Conservation (phyloP, 2,797 vertebrate genomes). For the Enteromius fasciolatus region DNA sequence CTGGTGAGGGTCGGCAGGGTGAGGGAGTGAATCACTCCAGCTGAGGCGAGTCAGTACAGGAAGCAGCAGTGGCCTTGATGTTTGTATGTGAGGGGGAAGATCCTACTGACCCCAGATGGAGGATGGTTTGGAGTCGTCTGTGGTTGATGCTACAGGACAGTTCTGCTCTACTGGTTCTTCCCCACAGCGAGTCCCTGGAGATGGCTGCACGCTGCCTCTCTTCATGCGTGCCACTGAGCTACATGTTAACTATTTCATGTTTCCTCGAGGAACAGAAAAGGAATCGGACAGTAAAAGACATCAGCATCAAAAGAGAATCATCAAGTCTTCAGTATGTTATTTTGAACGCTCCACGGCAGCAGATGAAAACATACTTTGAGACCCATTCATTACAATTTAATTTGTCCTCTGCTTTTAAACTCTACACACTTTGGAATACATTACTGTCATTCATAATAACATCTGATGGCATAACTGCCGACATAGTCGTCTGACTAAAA, state of each 20-base stretch:
- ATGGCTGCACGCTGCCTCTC: neutral
- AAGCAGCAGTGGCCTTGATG: conserved; percentile 33
- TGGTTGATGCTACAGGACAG: conserved; percentile 45
- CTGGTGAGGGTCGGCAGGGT: conserved; percentile 16
- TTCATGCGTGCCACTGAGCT: conserved; percentile 29
- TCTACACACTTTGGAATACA: neutral
- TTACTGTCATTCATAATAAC: neutral
- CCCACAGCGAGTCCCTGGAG: conserved; percentile 44
- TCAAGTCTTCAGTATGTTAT: conserved; percentile 3
- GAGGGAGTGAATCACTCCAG: conserved; percentile 44
- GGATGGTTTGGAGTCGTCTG: conserved; percentile 26
- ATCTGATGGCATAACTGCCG: neutral
- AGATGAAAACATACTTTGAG: conserved; percentile 17
- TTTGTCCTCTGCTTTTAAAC: neutral
- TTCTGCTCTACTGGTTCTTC: conserved; percentile 48
- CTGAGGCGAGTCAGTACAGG: conserved; percentile 32
- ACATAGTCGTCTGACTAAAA: neutral
- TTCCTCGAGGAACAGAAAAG: conserved; percentile 17
- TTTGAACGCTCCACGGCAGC: neutral
- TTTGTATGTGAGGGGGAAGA: conserved; percentile 19
- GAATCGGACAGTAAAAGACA: neutral
- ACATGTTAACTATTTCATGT: conserved; percentile 26
- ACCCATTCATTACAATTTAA: conserved; percentile 8
- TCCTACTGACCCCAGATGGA: conserved; percentile 39
- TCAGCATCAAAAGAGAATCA: neutral